A percentile compares a stretch with the other conserved stretches of the same genome.
Conservation (phyloP, 2,113 vertebrate genomes). For the Mastomys coucha region DNA sequence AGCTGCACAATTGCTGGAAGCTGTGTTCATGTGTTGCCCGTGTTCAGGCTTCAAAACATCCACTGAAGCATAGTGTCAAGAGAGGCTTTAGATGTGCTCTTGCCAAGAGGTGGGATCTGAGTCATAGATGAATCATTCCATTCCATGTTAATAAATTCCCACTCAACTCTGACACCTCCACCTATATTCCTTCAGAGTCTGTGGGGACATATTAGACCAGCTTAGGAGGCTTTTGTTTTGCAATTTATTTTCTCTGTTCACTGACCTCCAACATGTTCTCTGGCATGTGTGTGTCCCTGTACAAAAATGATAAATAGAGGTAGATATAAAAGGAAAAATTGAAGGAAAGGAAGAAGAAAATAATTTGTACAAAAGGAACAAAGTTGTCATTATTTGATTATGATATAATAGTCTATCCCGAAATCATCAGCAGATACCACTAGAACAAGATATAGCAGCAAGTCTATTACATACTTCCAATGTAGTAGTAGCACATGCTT, state of each 20-base stretch:
- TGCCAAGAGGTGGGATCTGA: neutral
- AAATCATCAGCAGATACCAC: neutral
- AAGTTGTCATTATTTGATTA: neutral
- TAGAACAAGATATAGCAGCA: neutral
- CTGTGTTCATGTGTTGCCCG: neutral
- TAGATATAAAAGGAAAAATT: neutral
- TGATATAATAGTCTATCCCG: neutral
- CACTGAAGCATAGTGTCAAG: neutral
- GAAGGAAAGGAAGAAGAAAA: neutral
- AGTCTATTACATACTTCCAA: neutral
- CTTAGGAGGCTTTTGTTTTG: neutral
- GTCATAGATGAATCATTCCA: neutral
- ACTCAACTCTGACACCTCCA: too few species aligned
- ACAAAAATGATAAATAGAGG: neutral
- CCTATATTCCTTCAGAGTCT: neutral
- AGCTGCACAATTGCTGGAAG: neutral
- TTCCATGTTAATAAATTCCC: neutral
- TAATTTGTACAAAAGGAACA: neutral
- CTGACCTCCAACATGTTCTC: neutral
- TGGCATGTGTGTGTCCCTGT: neutral
- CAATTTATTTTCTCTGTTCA: conserved; percentile 7
- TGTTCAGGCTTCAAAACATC: neutral
- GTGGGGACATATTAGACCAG: neutral
- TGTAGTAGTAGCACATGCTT: too few species aligned
- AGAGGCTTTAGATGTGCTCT: neutral